A percentile compares a stretch with the other conserved stretches of the same genome.
Evolutionary conservation across 2,797 vertebrate species (phyloP).

Genomic region (Microhierax caerulescens): DNA sequence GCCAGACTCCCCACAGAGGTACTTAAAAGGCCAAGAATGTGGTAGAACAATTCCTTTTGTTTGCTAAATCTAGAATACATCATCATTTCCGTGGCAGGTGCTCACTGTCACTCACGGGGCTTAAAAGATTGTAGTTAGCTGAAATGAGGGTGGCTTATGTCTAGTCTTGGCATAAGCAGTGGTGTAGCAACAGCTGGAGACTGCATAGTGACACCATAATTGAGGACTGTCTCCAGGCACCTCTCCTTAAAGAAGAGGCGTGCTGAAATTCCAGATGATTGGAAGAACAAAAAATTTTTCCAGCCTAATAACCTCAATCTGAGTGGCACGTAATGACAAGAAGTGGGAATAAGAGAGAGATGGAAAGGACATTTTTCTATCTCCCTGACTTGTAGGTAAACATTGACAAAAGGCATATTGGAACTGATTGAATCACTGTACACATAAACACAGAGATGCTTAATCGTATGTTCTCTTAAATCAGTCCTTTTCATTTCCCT

Average conservation of each 20-base stretch:
- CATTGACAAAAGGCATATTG: neutral
- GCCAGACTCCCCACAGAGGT: neutral
- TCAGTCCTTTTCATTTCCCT: neutral
- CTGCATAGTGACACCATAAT: neutral
- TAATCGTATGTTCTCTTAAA: neutral
- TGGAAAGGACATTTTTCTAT: neutral
- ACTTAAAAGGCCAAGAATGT: neutral
- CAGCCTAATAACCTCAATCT: neutral
- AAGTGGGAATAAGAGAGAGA: neutral
- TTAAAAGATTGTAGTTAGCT: neutral
- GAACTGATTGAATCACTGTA: neutral
- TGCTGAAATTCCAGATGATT: neutral
- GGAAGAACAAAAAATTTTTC: neutral
- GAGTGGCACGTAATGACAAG: neutral
- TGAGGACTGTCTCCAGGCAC: neutral
- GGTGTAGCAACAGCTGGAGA: neutral
- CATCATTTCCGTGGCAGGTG: neutral
- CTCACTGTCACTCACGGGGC: neutral
- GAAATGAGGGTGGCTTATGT: neutral
- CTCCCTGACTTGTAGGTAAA: neutral
- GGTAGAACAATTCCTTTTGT: neutral
- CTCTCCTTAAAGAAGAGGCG: neutral
- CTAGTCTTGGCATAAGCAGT: neutral
- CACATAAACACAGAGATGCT: neutral
- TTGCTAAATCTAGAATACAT: neutral